Percentiles rank a stretch among this genome's conserved stretches.
Conservation (phyloP, 2,113 vertebrate species). For the Nipponia nippon region DNA sequence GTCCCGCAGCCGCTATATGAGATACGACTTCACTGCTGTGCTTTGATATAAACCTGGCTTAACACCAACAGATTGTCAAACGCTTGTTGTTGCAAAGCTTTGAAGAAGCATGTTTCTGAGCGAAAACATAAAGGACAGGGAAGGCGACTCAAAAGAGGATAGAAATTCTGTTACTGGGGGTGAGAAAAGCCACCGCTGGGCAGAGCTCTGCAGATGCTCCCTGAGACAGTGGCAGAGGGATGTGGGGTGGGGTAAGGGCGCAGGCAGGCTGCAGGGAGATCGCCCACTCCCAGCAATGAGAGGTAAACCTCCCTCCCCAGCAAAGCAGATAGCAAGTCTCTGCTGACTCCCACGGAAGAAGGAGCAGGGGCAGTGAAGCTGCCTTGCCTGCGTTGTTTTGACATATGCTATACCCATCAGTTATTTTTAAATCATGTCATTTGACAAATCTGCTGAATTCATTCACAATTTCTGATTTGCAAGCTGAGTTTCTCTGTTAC, state of each 20-base stretch:
- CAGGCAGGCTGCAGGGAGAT: not conserved
- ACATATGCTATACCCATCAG: conserved; percentile 14
- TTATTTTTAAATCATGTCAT: not conserved
- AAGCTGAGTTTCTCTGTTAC: not conserved
- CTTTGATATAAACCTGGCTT: conserved; percentile 63
- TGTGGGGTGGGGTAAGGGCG: not conserved
- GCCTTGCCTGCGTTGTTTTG: conserved; percentile 11
- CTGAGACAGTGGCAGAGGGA: not conserved
- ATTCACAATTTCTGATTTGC: conserved; percentile 18
- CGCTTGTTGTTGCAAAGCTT: not conserved
- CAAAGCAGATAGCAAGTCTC: not conserved
- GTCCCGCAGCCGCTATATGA: not conserved
- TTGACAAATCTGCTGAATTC: conserved; percentile 18
- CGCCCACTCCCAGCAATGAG: rapidly evolving
- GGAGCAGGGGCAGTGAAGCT: conserved; percentile 14
- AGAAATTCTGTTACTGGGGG: not conserved
- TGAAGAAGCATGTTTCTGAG: conserved; percentile 29
- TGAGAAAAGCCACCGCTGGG: not conserved
- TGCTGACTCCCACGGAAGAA: not conserved
- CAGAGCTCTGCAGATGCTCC: not conserved
- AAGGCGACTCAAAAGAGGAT: not conserved
- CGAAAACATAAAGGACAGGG: not conserved
- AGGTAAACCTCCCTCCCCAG: not conserved
- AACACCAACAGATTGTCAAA: conserved; percentile 54
- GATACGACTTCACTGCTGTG: conserved; percentile 15